phyloP scores from a whole-genome alignment of 1,140 invertebrate species.

The Drosophila fuyamai region DNA sequence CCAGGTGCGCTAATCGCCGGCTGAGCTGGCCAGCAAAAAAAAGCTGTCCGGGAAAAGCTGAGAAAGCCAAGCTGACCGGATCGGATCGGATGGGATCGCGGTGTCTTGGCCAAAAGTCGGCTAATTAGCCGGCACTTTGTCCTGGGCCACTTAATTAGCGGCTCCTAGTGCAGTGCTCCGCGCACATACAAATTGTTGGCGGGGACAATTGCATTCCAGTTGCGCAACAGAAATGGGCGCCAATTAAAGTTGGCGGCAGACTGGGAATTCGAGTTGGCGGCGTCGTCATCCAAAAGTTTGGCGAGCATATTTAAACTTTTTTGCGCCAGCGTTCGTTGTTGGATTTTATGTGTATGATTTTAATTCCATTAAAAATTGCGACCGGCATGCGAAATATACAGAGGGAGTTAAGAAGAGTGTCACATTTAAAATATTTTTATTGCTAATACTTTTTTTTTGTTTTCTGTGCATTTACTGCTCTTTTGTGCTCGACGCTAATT shows the following conservation, averaged over 20 bases:
- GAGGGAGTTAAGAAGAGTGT: constrained; percentile 34
- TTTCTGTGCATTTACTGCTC: constrained; percentile 8
- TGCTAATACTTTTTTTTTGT: constrained; percentile 72
- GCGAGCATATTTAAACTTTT: constrained; percentile 78
- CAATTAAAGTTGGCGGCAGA: constrained; percentile 78
- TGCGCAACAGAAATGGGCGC: constrained; percentile 79
- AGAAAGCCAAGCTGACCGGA: constrained; percentile 3
- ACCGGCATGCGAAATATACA: constrained; percentile 40
- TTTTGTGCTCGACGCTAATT: constrained; percentile 66
- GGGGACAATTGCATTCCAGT: constrained; percentile 82
- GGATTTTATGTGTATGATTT: constrained; percentile 68
- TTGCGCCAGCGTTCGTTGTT: constrained; percentile 30
- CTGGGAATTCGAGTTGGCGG: constrained; percentile 32
- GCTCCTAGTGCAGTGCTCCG: constrained; percentile 61
- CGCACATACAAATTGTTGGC: constrained; percentile 78
- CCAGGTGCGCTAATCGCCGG: constrained; percentile 75
- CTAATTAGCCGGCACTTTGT: constrained; percentile 81
- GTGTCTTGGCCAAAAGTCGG: constrained; percentile 66
- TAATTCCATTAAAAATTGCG: constrained; percentile 80
- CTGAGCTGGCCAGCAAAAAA: constrained; percentile 44
- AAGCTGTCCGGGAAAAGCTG: constrained; percentile 13
- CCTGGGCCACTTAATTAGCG: constrained; percentile 77
- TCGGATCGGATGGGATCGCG: constrained; percentile 2
- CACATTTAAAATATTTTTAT: constrained; percentile 80
- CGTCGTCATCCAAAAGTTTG: constrained; percentile 65